Evolutionary conservation across 2,888 invertebrate genomes (phyloP).

Genomic region (Eupithecia insigniata): DNA sequence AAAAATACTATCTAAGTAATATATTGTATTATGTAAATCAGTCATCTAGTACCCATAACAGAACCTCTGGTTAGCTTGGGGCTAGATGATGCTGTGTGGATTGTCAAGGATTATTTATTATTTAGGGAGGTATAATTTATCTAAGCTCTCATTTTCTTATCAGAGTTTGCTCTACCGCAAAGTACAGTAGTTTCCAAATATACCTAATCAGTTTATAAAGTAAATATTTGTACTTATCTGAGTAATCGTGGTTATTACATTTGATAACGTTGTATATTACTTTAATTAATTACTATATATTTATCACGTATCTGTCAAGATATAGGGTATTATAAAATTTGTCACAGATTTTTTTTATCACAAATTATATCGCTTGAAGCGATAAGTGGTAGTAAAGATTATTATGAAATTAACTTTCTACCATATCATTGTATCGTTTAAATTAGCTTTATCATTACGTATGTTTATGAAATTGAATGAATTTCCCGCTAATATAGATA

Average conservation of each 20-base stretch:
- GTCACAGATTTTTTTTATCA: slow-evolving; percentile 11
- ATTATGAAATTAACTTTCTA: not conserved
- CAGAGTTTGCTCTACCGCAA: not conserved
- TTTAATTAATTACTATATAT: slow-evolving; percentile 18
- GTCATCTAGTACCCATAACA: no score
- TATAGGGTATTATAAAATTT: slow-evolving; percentile 32
- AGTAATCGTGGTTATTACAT: slow-evolving; percentile 20
- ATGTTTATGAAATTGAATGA: not conserved
- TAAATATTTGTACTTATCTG: slow-evolving; percentile 21
- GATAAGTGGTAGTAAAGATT: not conserved
- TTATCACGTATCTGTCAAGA: slow-evolving; percentile 35
- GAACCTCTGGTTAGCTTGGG: no score
- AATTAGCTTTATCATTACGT: not conserved
- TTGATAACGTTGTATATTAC: slow-evolving; percentile 28
- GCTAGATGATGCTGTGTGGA: no score
- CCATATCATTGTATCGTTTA: not conserved
- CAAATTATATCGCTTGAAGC: not conserved
- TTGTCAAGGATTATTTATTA: no score
- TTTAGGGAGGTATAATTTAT: not conserved
- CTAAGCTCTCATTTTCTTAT: not conserved
- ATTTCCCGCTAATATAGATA: no score
- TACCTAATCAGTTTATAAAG: not conserved
- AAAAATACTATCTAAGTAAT: no score
- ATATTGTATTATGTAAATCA: no score
- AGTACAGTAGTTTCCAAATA: not conserved